phyloP scores from a whole-genome alignment of 2,888 invertebrate genomes.

The Drosophila anomalata region DNA sequence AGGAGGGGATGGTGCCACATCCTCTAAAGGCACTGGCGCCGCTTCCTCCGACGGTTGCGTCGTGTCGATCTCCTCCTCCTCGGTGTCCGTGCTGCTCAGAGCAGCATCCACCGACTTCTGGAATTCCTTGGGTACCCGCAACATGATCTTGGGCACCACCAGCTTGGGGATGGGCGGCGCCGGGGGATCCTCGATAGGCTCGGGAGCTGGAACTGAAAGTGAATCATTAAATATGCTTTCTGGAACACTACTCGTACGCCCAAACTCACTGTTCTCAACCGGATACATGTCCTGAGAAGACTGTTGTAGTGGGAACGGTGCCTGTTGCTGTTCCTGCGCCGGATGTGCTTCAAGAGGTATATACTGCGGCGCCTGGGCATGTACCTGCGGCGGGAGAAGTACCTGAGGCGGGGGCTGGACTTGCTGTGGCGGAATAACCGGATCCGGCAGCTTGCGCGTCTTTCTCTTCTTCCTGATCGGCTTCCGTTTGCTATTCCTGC shows the following conservation, averaged over 20 bases:
- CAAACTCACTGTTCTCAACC: slow-evolving; percentile 56
- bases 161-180: slow-evolving; percentile 60
- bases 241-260: accelerated
- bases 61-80: slow-evolving; percentile 63
- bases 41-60: slow-evolving; percentile 2
- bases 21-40: slow-evolving; percentile 19
- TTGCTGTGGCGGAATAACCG: neutral
- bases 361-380: neutral
- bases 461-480: slow-evolving; percentile 17
- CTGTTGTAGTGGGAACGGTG: neutral
- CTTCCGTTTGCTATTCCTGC: slow-evolving; percentile 65
- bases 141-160: slow-evolving; percentile 88
- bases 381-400: neutral
- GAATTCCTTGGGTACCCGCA: slow-evolving; percentile 87
- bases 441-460: slow-evolving; percentile 11
- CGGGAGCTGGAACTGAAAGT: slow-evolving; percentile 51
- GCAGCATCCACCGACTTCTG: slow-evolving; percentile 83
- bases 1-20: slow-evolving; percentile 45
- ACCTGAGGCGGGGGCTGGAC: neutral
- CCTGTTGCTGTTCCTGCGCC: neutral
- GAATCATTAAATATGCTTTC: slow-evolving; percentile 14
- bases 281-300: neutral
- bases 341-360: neutral
- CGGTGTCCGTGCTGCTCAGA: slow-evolving; percentile 81
- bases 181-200: slow-evolving; percentile 48